Evolutionary conservation across 2,113 vertebrate species (phyloP).

Genomic region (Glareola pratincola): DNA sequence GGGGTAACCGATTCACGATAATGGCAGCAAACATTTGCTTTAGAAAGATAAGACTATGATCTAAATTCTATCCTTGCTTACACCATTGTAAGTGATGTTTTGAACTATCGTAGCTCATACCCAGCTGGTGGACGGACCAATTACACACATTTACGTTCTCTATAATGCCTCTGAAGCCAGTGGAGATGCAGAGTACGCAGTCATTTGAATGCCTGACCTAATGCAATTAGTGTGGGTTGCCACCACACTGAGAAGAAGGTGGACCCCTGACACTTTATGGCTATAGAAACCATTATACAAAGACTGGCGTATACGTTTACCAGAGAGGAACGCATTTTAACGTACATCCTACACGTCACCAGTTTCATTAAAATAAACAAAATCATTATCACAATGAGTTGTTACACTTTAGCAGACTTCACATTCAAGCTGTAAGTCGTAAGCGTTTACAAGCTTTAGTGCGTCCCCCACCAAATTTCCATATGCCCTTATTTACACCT

Average conservation of each 20-base stretch:
- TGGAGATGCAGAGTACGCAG: neutral
- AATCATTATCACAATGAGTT: constrained; percentile 8
- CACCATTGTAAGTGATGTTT: neutral
- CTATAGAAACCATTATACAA: neutral
- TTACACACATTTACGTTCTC: neutral
- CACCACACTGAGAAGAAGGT: neutral
- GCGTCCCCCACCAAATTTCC: constrained; percentile 61
- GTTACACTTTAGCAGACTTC: constrained; percentile 16
- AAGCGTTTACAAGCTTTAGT: constrained; percentile 61
- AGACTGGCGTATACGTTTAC: neutral
- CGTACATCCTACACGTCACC: neutral
- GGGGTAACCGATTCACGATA: neutral
- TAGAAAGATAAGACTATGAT: neutral
- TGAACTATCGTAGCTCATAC: neutral
- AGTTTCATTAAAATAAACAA: constrained; percentile 13
- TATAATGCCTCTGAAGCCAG: neutral
- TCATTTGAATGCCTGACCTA: neutral
- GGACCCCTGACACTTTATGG: neutral
- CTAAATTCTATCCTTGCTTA: neutral
- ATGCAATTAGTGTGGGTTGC: neutral
- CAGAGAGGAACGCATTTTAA: neutral
- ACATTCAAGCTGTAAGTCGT: constrained; percentile 16
- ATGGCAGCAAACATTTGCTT: neutral
- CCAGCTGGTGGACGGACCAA: neutral
- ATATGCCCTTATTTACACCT: constrained; percentile 74